These are phyloP conservation scores for Phrynosoma blainvillii DNA, from an alignment of 2,113 vertebrate species.

Conservation along the genomic window DNA sequence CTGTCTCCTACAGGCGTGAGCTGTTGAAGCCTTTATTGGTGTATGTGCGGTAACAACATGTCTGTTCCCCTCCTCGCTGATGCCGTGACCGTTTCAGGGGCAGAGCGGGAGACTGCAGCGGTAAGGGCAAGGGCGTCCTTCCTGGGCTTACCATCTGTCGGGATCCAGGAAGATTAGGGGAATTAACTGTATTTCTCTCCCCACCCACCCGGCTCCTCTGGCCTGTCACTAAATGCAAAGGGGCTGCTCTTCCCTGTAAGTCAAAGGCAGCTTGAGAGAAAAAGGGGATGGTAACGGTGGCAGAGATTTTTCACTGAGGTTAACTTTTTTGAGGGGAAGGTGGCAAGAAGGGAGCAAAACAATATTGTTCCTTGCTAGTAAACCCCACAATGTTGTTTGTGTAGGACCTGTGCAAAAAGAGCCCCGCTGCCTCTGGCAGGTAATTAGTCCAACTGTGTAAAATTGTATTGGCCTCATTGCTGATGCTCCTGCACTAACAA, in stretches of 20 bases:
- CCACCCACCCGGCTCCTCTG: background rate
- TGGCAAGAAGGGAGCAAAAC: background rate
- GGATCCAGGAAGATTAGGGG: background rate
- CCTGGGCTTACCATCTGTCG: constrained; percentile 16
- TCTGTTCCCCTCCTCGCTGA: constrained; percentile 98
- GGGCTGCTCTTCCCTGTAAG: background rate
- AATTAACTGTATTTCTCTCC: background rate
- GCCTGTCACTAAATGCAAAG: background rate
- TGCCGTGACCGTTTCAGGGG: constrained; percentile 93
- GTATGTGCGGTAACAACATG: constrained; percentile 99
- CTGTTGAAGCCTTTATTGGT: constrained; percentile 82
- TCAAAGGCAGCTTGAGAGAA: background rate
- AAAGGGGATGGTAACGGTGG: background rate
- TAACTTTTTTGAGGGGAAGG: background rate
- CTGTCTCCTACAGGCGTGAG: constrained; percentile 67
- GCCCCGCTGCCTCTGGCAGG: constrained; percentile 5
- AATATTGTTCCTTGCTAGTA: constrained; percentile 1
- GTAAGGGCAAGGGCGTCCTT: constrained; percentile 82
- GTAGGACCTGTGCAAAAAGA: constrained; percentile 21
- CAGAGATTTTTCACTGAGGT: background rate
- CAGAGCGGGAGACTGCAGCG: constrained; percentile 95
- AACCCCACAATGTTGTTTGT: constrained; percentile 18
- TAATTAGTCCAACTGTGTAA: background rate
- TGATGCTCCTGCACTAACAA: constrained; percentile 11
- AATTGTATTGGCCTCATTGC: background rate